Evolutionary conservation across 2,888 invertebrate genomes (phyloP), one percentile per base, ranked within the genome.

Genomic region (Agapostemon virescens): DNA sequence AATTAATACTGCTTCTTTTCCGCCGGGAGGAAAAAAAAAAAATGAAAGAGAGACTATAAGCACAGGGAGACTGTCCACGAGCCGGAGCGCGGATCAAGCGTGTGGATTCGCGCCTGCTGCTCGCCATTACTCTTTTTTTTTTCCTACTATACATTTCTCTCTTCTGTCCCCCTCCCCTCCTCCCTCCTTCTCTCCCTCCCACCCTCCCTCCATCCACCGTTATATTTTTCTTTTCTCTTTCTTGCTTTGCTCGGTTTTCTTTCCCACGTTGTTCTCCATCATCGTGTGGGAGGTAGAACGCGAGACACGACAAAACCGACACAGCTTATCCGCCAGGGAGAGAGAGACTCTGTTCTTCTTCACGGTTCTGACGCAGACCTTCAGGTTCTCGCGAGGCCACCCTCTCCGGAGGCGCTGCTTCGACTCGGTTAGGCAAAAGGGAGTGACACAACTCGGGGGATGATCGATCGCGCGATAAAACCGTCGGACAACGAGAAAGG

Each of bases 1-100:
- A 42, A 75, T 49, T 73, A 23, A 52, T 70, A 64, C 42, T 79
- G 64, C 81, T 71, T 80, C 20, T 82, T 85, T 87, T 86, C 83
- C 81, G 66, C 75, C 76, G 78, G 73, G 77, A 82, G 87, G 82
- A 82, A 75, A 74, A 74, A 69, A 74, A 69, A 67, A 45, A 45
- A 2, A 40, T n/a, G 49, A 49, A 49, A 66, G 76, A 72, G 30
- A 69, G 66, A 66, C 69, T 73, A 49, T 49, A 49, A 81, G 73
- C 69, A 74, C 61, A 73, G 81, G 64, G 67, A 79, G 78, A 84
- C 82, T 86, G 79, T 86, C 83, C 78, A 79, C 77, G 83, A 86
- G 81, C 80, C 74, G 74, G 79, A 26, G 69, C 68, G 63, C 66
- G 81, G 67, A 77, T 81, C 73, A 33, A 45, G 61, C 52, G 49